Percentiles rank a stretch among this genome's conserved stretches.
These are phyloP conservation scores for Periophthalmodon schlosseri DNA, from an alignment of 2,113 vertebrate genomes.

Conservation along the genomic window DNA sequence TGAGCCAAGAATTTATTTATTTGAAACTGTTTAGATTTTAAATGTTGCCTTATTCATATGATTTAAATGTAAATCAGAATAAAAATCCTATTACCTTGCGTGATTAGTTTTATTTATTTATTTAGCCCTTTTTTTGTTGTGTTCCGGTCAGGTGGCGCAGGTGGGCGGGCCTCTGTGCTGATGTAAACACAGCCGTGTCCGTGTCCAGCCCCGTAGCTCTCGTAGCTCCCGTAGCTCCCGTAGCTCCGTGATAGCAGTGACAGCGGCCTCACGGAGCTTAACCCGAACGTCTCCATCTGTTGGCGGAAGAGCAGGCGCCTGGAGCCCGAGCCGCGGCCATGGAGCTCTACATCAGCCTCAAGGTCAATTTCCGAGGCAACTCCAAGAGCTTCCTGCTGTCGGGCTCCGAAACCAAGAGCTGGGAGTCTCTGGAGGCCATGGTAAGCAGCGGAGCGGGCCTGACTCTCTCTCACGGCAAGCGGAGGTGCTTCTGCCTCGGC, in stretches of 20 bases:
- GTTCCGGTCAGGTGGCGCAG: neutral
- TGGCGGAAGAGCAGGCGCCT: conserved; percentile 39
- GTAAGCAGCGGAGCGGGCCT: conserved; percentile 57
- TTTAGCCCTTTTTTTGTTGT: too few relatives aligned
- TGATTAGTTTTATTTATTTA: too few relatives aligned
- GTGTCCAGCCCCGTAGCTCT: neutral
- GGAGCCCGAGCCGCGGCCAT: conserved; percentile 40
- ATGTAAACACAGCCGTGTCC: conserved; percentile 7
- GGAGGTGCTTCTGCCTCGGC: neutral
- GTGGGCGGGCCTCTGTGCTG: neutral
- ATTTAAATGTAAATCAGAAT: too few relatives aligned
- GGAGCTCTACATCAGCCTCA: conserved; percentile 78
- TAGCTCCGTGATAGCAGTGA: neutral
- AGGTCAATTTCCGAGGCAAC: conserved; percentile 80
- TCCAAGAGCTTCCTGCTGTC: conserved; percentile 83
- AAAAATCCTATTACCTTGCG: too few relatives aligned
- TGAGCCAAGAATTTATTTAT: too few relatives aligned
- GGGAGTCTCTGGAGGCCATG: conserved; percentile 94
- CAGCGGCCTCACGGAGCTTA: neutral
- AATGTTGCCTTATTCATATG: too few relatives aligned
- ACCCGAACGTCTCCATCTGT: neutral
- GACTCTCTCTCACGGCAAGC: neutral
- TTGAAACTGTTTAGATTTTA: too few relatives aligned
- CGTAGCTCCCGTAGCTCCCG: neutral
- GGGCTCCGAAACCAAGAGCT: conserved; percentile 85